A percentile compares a stretch with the other conserved stretches of the same genome.
Conservation (phyloP, 2,888 invertebrate genomes). For the Saturnia pavonia region DNA sequence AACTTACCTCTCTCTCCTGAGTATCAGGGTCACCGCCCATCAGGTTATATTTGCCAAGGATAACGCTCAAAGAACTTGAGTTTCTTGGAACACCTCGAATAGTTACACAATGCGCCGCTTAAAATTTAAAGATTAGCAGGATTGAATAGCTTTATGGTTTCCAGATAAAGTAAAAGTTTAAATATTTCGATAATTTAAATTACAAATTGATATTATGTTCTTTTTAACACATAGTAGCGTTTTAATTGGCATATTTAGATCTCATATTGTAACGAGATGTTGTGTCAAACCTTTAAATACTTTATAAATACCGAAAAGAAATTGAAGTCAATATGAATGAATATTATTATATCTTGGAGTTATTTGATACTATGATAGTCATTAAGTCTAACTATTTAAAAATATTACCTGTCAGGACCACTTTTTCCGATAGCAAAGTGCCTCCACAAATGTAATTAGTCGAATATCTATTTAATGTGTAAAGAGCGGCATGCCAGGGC, state of each 20-base stretch:
- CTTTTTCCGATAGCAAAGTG: slow-evolving; percentile 50
- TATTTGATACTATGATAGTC: too few species aligned
- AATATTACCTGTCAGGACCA: slow-evolving; percentile 55
- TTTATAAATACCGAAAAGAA: too few species aligned
- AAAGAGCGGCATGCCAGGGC: slow-evolving; percentile 69
- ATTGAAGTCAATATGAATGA: too few species aligned
- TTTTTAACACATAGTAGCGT: too few species aligned
- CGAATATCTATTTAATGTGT: slow-evolving; percentile 36
- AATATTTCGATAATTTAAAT: too few species aligned
- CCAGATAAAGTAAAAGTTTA: too few species aligned
- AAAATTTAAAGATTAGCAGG: slow-evolving; percentile 16
- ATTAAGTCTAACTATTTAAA: not conserved
- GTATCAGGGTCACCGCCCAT: slow-evolving; percentile 48
- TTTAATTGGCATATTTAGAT: too few species aligned
- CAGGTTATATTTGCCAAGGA: slow-evolving; percentile 58
- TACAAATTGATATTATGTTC: too few species aligned
- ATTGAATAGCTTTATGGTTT: not conserved
- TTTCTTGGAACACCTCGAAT: slow-evolving; percentile 43
- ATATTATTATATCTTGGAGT: too few species aligned
- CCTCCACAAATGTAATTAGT: slow-evolving; percentile 63
- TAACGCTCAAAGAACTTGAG: slow-evolving; percentile 47
- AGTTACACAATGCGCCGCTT: slow-evolving; percentile 56
- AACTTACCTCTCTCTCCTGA: slow-evolving; percentile 50
- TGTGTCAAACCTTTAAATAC: too few species aligned
- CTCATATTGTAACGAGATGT: too few species aligned